phyloP scores from a whole-genome alignment of 2,888 invertebrate genomes.

The Heteromyza rotundicornis region DNA sequence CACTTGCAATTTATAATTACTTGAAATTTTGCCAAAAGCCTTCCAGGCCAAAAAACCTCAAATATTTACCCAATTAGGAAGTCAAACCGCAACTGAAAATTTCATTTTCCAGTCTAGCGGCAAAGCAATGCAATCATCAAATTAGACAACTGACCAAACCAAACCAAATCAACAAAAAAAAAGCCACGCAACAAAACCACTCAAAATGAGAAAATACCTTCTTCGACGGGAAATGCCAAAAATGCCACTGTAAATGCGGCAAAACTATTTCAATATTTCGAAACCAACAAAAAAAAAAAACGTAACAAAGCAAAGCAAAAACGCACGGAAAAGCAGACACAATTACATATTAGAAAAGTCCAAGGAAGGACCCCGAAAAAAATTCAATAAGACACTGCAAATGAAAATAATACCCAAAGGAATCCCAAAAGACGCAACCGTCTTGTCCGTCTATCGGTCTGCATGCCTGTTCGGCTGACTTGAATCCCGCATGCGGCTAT shows the following conservation, averaged over 20 bases:
- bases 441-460: neutral
- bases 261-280: neutral
- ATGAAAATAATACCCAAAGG: neutral
- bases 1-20: too few species aligned
- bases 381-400: neutral
- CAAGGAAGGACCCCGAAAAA: neutral
- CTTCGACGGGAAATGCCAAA: neutral
- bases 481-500: neutral
- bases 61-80: neutral
- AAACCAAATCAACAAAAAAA: neutral
- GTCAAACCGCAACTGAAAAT: neutral
- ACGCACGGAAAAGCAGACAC: too few species aligned
- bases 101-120: neutral
- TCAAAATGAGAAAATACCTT: constrained; percentile 51
- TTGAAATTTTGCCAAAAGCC: too few species aligned
- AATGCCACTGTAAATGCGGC: neutral
- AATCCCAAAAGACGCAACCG: neutral
- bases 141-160: neutral
- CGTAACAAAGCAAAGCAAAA: neutral
- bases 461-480: neutral
- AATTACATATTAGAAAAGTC: neutral
- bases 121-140: too few species aligned
- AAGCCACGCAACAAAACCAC: constrained; percentile 37
- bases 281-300: neutral
- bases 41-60: too few species aligned